phyloP scores from a whole-genome alignment of 2,797 vertebrate genomes.

The Chromis chromis region DNA sequence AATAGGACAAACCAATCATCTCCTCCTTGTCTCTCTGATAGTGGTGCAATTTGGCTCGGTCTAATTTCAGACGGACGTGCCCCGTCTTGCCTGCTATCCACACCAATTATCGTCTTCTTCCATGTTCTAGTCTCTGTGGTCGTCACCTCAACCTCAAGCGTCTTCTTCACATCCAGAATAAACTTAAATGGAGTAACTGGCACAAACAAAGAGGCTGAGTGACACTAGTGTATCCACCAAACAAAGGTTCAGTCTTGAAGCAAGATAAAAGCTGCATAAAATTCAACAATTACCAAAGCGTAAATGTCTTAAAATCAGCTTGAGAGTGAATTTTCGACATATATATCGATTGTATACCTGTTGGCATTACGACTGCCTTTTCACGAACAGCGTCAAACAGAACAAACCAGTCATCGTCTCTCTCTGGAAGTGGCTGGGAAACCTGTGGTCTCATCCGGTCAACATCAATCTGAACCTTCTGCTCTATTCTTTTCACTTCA shows the following conservation, averaged over 20 bases:
- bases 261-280: background rate
- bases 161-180: slow-evolving; percentile 46
- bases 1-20: slow-evolving; percentile 73
- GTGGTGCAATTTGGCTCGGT: slow-evolving; percentile 20
- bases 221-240: background rate
- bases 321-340: slow-evolving; percentile 3
- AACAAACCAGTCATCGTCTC: slow-evolving; percentile 74
- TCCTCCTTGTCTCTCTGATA: slow-evolving; percentile 41
- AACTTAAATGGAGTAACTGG: slow-evolving; percentile 52
- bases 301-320: background rate
- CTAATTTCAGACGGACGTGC: slow-evolving; percentile 58
- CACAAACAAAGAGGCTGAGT: slow-evolving; percentile 39
- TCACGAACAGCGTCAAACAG: slow-evolving; percentile 52
- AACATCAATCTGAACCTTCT: slow-evolving; percentile 23
- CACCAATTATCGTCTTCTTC: slow-evolving; percentile 68
- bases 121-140: slow-evolving; percentile 53
- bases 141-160: slow-evolving; percentile 47
- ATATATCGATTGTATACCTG: slow-evolving; percentile 60
- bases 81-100: slow-evolving; percentile 51
- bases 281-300: background rate
- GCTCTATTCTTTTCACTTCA: slow-evolving; percentile 46
- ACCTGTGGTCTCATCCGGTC: slow-evolving; percentile 45
- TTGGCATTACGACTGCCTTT: slow-evolving; percentile 25
- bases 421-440: slow-evolving; percentile 34
- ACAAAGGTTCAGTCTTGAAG: background rate